Base-by-base conservation (phyloP, 2,797 vertebrate species). In the Dromococcyx pavoninus region DNA sequence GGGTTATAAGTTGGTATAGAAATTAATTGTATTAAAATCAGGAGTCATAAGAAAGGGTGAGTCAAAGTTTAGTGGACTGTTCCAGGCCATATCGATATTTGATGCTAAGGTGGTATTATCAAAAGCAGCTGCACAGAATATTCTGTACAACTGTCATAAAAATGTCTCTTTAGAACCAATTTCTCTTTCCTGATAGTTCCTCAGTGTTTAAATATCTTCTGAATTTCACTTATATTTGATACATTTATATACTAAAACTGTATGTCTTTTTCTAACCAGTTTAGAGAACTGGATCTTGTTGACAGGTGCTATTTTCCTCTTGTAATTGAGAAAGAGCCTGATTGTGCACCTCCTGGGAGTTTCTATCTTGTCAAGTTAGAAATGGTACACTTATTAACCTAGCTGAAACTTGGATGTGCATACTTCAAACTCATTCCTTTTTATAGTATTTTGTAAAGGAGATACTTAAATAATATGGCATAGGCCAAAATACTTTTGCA, bases 321-420 rank as follows among this genome's bases (percentile, higher is more conserved):
- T 91, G 37, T 91, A 58, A 89, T 83, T 94, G 24, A 84, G 74
- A 93, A 95, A 84, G 44, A 93, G 46, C 85, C 74, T 94, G 64
- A 90, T 95, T 93, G 67, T 69, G 27, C 35, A 33, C 37, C 66
- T 92, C 60, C 80, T 91, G 46, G 88, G 94, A 89, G 30, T 88
- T 96, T 93, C 48, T 96, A 2, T 86, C 91, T 87, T 92, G 64
- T 95, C 80, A 92, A 69, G 51, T 57, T 82, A 94, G 79, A 95
- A 97, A 86, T 27, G 18, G 39, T 87, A 24, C 67, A 24, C 94
- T 91, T 91, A 62, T 93, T 96, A 94, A 95, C 72, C 30, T 91
- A 17, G 79, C 61, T 93, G 48, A 87, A 94, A 84, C 72, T 89
- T 88, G 62, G 16, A 85, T 92, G 54, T 71, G 33, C 66, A 50